phyloP scores from a whole-genome alignment of 2,888 invertebrate species.

The Oxyscelio sp. region DNA sequence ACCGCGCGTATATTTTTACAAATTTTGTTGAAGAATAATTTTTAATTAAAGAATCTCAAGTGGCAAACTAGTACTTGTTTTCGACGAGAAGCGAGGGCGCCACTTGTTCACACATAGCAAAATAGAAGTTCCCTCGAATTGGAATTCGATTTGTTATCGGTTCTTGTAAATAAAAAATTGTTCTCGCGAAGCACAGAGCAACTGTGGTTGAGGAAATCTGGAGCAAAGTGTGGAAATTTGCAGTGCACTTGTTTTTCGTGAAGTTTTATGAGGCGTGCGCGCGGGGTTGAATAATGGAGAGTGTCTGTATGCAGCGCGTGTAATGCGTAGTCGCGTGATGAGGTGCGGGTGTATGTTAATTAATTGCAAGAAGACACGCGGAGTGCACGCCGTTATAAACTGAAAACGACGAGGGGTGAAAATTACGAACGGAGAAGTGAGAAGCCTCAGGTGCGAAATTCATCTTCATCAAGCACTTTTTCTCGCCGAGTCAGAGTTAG shows the following conservation, averaged over 20 bases:
- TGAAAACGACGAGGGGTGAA: conserved; percentile 61
- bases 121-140: not conserved
- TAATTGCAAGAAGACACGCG: conserved; percentile 79
- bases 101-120: conserved; percentile 3
- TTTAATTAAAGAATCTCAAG: too few relatives aligned
- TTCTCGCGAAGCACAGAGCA: not conserved
- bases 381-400: conserved; percentile 64
- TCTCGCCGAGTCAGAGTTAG: conserved; percentile 76
- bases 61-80: too few relatives aligned
- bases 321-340: conserved; percentile 73
- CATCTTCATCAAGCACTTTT: conserved; percentile 82
- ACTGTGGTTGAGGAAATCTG: conserved; percentile 2
- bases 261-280: conserved; percentile 67
- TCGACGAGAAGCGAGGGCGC: conserved; percentile 3
- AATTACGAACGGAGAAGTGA: conserved; percentile 74
- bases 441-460: conserved; percentile 84
- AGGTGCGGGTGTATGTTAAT: conserved; percentile 82
- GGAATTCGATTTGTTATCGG: conserved; percentile 6
- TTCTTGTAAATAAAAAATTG: not conserved
- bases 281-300: conserved; percentile 67
- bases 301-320: conserved; percentile 65
- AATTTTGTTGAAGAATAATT: too few relatives aligned
- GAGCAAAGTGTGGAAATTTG: conserved; percentile 37
- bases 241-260: conserved; percentile 60
- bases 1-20: too few relatives aligned